Evolutionary conservation across 2,113 vertebrate genomes (phyloP).

Genomic region (Otocyon megalotis): DNA sequence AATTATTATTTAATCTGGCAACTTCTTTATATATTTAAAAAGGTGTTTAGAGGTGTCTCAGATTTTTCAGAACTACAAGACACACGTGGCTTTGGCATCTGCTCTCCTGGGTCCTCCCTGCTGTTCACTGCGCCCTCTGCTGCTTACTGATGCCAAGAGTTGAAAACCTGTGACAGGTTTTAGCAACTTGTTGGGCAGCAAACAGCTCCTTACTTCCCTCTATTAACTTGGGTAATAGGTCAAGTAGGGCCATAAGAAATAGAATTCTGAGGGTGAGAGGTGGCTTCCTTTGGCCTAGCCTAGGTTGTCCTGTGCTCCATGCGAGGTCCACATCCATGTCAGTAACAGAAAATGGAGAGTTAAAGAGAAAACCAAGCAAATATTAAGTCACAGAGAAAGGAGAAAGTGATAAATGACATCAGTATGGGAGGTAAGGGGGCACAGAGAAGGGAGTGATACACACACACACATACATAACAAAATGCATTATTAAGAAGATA

Average conservation of each 20-base stretch:
- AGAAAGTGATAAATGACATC: background rate
- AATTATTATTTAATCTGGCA: background rate
- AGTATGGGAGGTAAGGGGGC: too few relatives aligned
- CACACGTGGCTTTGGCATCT: background rate
- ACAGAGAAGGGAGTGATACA: background rate
- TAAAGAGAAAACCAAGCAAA: constrained; percentile 1
- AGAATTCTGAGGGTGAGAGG: background rate
- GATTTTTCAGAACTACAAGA: background rate
- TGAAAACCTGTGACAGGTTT: background rate
- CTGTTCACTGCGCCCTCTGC: constrained; percentile 42
- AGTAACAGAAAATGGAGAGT: background rate
- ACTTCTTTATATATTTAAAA: background rate
- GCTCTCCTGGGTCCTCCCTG: background rate
- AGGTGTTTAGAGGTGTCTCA: background rate
- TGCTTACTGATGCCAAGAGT: constrained; percentile 19
- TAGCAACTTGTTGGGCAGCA: accelerated
- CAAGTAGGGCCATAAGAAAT: background rate
- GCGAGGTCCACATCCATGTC: background rate
- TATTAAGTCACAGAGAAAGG: background rate
- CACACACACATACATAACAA: background rate
- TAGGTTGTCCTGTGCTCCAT: background rate
- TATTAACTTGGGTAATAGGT: background rate
- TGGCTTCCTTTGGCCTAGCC: background rate
- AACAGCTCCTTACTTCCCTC: background rate
- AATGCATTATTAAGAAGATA: background rate